A percentile compares a stretch with the other conserved stretches of the same genome.
These are phyloP conservation scores for Uromys caudimaculatus DNA, from an alignment of 2,797 vertebrate species.

Conservation along the genomic window DNA sequence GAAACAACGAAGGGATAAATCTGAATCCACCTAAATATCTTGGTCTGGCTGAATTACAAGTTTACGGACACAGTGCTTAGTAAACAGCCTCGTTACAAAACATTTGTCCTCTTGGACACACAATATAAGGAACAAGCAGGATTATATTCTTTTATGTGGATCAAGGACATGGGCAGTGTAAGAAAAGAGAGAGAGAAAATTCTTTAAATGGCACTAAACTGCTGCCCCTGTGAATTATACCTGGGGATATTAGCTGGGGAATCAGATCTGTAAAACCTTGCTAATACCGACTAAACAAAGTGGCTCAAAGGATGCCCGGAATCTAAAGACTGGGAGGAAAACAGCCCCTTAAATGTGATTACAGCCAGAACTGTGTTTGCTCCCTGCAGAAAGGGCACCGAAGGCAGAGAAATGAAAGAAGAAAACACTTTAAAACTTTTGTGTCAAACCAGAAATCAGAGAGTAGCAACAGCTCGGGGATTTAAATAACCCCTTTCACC, in stretches of 20 bases:
- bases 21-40: slow-evolving; percentile 70
- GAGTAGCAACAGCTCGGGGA: slow-evolving; percentile 56
- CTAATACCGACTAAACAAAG: slow-evolving; percentile 67
- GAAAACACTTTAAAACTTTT: slow-evolving; percentile 74
- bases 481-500: slow-evolving; percentile 72
- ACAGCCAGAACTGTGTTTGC: neutral
- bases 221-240: slow-evolving; percentile 65
- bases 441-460: slow-evolving; percentile 69
- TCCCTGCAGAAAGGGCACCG: slow-evolving; percentile 42
- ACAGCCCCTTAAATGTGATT: slow-evolving; percentile 72
- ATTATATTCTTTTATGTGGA: slow-evolving; percentile 73
- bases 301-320: slow-evolving; percentile 49
- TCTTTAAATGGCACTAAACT: slow-evolving; percentile 59
- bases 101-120: slow-evolving; percentile 52
- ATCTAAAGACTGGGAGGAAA: slow-evolving; percentile 56
- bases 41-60: slow-evolving; percentile 59
- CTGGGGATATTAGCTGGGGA: slow-evolving; percentile 71
- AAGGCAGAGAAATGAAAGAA: slow-evolving; percentile 16
- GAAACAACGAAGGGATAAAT: slow-evolving; percentile 44
- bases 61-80: slow-evolving; percentile 76
- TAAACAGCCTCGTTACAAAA: slow-evolving; percentile 61
- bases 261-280: slow-evolving; percentile 55
- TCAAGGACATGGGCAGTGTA: slow-evolving; percentile 40
- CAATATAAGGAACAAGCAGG: slow-evolving; percentile 72
- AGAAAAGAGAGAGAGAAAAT: neutral